These are phyloP conservation scores for Diabrotica undecimpunctata DNA, from an alignment of 1,140 invertebrate species.

Conservation along the genomic window DNA sequence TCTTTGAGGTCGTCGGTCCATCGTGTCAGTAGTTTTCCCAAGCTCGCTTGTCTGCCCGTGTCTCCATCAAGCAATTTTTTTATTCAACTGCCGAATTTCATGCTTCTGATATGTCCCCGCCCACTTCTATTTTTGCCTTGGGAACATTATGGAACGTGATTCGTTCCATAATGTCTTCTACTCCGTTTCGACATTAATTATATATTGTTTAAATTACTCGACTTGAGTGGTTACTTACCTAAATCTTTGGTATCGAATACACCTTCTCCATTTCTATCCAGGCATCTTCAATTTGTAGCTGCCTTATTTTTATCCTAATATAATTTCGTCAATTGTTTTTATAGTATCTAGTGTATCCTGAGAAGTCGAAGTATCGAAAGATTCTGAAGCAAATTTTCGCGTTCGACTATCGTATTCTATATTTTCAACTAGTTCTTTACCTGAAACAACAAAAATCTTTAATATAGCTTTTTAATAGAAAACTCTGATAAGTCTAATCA, in stretches of 20 bases:
- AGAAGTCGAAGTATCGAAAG: conserved; percentile 48
- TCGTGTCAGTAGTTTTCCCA: no score
- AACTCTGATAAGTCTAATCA: no score
- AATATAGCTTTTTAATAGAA: not conserved
- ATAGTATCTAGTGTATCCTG: conserved; percentile 62
- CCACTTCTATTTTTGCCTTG: no score
- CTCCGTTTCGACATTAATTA: no score
- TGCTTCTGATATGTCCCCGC: no score
- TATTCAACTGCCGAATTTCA: no score
- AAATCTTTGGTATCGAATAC: conserved; percentile 60
- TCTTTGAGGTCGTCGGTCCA: no score
- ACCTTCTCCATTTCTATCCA: conserved; percentile 59
- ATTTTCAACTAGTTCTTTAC: conserved; percentile 42
- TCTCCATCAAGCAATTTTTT: no score
- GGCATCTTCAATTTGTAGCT: conserved; percentile 58
- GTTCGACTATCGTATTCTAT: conserved; percentile 45
- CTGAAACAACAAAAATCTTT: conserved; percentile 21
- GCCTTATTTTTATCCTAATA: conserved; percentile 59
- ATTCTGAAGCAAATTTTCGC: conserved; percentile 42
- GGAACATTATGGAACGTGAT: no score
- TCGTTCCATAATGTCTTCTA: no score
- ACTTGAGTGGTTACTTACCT: conserved; percentile 17
- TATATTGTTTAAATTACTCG: not conserved
- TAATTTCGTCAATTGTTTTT: conserved; percentile 53
- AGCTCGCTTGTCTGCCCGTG: no score